Evolutionary conservation across 2,113 vertebrate genomes (phyloP).

Genomic region (Onychostruthus taczanowskii): DNA sequence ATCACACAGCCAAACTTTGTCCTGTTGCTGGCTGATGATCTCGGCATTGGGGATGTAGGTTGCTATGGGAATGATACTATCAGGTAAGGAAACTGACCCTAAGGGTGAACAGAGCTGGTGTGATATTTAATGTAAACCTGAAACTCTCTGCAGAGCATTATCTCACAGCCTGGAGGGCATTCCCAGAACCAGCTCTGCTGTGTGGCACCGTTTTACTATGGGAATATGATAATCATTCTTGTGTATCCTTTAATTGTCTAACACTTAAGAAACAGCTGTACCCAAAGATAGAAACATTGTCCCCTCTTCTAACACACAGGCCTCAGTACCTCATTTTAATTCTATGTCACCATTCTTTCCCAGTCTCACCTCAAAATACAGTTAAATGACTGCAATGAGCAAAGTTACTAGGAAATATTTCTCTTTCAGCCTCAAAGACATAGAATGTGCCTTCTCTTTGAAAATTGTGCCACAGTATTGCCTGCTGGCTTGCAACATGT

Average conservation of each 20-base stretch:
- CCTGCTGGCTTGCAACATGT: not conserved
- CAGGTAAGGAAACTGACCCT: constrained; percentile 66
- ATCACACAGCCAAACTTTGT: constrained; percentile 81
- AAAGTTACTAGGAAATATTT: not conserved
- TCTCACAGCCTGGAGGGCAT: not conserved
- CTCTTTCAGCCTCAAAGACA: not conserved
- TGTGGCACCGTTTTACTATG: not conserved
- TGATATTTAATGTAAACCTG: not conserved
- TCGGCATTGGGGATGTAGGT: constrained; percentile 91
- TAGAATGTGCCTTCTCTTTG: not conserved
- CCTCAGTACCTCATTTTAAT: not conserved
- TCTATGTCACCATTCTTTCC: not conserved
- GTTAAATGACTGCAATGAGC: not conserved
- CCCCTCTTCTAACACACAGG: not conserved
- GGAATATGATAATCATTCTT: not conserved
- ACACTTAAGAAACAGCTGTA: not conserved
- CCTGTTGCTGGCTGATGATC: constrained; percentile 87
- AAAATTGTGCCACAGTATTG: not conserved
- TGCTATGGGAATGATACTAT: constrained; percentile 89
- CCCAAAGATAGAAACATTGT: not conserved
- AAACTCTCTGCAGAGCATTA: not conserved
- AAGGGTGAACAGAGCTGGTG: not conserved
- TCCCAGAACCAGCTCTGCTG: not conserved
- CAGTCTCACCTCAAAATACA: not conserved
- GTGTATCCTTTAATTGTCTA: not conserved